Evolutionary conservation across 2,113 vertebrate genomes (phyloP).

Genomic region (Grammomys dolichurus): DNA sequence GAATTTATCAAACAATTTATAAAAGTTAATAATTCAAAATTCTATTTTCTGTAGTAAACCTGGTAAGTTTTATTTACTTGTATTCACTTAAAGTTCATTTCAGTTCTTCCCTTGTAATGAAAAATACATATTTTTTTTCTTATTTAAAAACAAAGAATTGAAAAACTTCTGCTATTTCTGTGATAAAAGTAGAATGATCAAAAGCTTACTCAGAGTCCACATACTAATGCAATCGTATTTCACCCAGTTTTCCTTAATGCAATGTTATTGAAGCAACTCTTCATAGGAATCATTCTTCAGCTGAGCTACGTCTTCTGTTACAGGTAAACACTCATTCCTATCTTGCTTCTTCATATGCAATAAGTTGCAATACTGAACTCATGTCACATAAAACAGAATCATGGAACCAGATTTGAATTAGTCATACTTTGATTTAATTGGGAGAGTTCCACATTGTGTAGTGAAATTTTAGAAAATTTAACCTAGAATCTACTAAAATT

Average conservation of each 20-base stretch:
- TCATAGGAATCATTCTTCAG: not conserved
- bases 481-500: not conserved
- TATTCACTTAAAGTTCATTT: not conserved
- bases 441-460: not conserved
- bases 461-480: not conserved
- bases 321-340: not conserved
- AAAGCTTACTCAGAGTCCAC: not conserved
- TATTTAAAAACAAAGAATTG: not conserved
- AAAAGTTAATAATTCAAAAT: not conserved
- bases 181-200: not conserved
- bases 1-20: not conserved
- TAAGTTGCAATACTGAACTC: not conserved
- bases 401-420: not conserved
- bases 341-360: not conserved
- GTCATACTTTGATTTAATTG: not conserved
- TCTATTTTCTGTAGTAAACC: not conserved
- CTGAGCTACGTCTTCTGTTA: not conserved
- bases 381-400: not conserved
- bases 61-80: not conserved
- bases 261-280: not conserved
- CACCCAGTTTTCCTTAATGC: not conserved
- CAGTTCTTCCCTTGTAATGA: not conserved
- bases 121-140: not conserved
- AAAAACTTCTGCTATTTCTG: not conserved
- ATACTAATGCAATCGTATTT: not conserved